phyloP scores from a whole-genome alignment of 2,113 vertebrate species.

The Aegotheles bennettii region DNA sequence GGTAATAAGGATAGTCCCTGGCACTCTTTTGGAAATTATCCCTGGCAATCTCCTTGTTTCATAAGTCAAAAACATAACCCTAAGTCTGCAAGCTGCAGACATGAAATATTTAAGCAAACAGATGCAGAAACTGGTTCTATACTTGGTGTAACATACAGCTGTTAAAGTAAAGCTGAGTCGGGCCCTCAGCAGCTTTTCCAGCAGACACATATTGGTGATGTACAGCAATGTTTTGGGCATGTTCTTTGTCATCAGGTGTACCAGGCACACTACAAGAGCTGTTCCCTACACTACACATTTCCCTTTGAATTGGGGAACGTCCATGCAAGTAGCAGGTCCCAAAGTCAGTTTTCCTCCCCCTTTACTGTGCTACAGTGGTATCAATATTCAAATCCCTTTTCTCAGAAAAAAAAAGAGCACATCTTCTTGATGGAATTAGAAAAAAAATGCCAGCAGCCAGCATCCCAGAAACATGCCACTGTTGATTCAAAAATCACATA shows the following conservation, averaged over 20 bases:
- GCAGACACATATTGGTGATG: neutral
- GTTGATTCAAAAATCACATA: neutral
- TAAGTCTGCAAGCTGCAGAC: neutral
- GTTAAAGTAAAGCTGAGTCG: neutral
- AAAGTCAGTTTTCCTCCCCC: neutral
- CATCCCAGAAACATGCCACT: fast-evolving
- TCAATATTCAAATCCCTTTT: neutral
- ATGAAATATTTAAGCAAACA: neutral
- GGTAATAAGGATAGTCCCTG: neutral
- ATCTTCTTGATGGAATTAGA: neutral
- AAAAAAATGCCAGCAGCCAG: neutral
- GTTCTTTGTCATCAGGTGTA: neutral
- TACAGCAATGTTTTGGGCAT: neutral
- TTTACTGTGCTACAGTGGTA: neutral
- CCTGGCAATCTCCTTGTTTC: neutral
- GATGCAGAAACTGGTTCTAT: neutral
- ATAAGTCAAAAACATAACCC: neutral
- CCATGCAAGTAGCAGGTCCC: neutral
- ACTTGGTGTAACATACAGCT: neutral
- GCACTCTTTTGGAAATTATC: neutral
- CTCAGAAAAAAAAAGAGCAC: neutral
- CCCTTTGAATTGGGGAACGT: neutral
- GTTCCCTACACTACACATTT: neutral
- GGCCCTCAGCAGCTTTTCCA: neutral
- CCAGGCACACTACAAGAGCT: no score